Evolutionary conservation across 2,797 vertebrate genomes (phyloP).

Genomic region (Cyprinella venusta): DNA sequence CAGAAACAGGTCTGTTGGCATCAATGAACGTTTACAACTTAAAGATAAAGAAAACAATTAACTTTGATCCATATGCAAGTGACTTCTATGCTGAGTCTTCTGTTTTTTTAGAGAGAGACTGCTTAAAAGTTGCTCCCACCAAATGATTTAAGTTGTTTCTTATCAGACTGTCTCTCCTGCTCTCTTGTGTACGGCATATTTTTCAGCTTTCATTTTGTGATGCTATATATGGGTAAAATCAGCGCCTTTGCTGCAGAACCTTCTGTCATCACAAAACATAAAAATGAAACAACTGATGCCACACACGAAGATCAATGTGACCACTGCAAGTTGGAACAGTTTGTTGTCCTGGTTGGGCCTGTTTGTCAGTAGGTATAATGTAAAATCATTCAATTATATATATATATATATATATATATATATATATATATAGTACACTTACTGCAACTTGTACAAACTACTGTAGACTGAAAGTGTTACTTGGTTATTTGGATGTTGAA

Average conservation of each 20-base stretch:
- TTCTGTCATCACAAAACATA: slow-evolving; percentile 48
- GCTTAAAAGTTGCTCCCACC: not conserved
- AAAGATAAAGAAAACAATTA: not conserved
- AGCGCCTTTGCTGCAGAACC: slow-evolving; percentile 50
- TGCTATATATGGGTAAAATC: slow-evolving; percentile 57
- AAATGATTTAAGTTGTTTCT: slow-evolving; percentile 38
- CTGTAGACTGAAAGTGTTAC: not conserved
- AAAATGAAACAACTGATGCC: slow-evolving; percentile 58
- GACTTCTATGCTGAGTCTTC: not conserved
- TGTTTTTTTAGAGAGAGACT: not conserved
- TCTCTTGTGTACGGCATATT: slow-evolving; percentile 44
- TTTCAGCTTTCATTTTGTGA: slow-evolving; percentile 56
- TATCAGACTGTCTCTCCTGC: slow-evolving; percentile 52
- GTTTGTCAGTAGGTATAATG: slow-evolving; percentile 58
- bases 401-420: no score
- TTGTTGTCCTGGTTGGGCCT: slow-evolving; percentile 53
- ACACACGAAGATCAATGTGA: slow-evolving; percentile 61
- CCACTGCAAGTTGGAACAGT: slow-evolving; percentile 43
- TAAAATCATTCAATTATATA: not conserved
- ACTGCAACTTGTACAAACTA: not conserved
- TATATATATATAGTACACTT: no score
- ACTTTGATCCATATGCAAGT: not conserved
- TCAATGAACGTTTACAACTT: not conserved
- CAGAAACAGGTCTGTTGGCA: not conserved
- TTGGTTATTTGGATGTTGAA: not conserved